Base-by-base conservation (phyloP, 1,140 invertebrate species). In the Drosophila pandora region DNA sequence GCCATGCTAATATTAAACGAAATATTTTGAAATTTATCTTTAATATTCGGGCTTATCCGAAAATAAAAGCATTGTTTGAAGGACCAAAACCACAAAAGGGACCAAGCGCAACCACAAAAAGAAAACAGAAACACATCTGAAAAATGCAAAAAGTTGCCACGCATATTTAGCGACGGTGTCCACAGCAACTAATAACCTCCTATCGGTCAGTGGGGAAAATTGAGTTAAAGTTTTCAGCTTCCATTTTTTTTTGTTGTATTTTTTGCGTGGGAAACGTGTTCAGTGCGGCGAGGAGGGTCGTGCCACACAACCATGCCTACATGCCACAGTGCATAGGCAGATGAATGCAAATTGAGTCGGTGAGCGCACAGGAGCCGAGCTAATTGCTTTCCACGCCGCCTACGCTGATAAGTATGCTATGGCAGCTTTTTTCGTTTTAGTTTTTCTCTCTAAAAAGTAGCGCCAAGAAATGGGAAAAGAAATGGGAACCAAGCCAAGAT, bases 331-430 rank as follows among this genome's bases (percentile, higher is more conserved):
- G 32, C 7, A 47, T 17, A 34, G n/a, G 41, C 49, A 21, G 37
- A 34, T 41, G 8, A 22, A 69, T 39, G 49, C 34, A 50, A 22
- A 67, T 50, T 17, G 47, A 43, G 32, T 21, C 28, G 22, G 30
- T n/a, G 58, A 41, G 47, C 22, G 28, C 10, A 43, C 30, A 28
- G 37, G 25, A 5, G 32, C 41, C 21, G 21, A 37, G 49, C 23
- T 69, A 68, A 69, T 68, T 69, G 64, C 65, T n/a, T 55, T 37
- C 13, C 25, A 25, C 32, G 21, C 23, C 25, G 63, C n/a, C 13
- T 39, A 57, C 63, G 10, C 67, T 39, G 9, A 69, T 69, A 69
- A 69, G 67, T 69, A 69, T 69, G 67, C 67, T 69, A 73, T 62
- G 50, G 57, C 34, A 73, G 39, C n/a, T 23, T 56, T 37, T 37